phyloP scores from a whole-genome alignment of 2,113 vertebrate genomes.

The Sinosuthora webbiana region DNA sequence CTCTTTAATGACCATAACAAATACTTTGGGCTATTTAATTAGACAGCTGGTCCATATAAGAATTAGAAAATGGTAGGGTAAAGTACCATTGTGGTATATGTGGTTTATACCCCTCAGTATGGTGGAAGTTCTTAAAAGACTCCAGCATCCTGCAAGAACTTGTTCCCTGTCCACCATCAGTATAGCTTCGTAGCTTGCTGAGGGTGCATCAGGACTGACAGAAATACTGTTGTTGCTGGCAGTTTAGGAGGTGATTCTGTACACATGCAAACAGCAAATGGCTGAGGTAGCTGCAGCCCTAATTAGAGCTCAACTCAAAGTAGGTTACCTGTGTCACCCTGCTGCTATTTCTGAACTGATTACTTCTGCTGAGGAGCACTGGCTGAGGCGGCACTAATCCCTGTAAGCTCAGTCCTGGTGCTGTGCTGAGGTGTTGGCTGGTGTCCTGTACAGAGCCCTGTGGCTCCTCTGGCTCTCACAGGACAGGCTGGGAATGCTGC shows the following conservation, averaged over 20 bases:
- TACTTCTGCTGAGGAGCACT: not conserved
- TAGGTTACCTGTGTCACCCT: not conserved
- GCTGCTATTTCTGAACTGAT: not conserved
- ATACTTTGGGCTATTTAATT: not conserved
- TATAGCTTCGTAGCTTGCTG: not conserved
- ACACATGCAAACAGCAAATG: not conserved
- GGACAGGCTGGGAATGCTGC: not conserved
- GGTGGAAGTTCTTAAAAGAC: not conserved
- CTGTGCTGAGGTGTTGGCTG: not conserved
- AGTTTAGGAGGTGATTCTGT: not conserved
- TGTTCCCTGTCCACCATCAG: not conserved
- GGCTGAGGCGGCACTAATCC: not conserved
- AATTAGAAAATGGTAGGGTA: not conserved
- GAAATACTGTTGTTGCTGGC: not conserved
- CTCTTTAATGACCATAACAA: not conserved
- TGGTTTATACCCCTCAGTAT: not conserved
- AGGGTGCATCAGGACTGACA: not conserved
- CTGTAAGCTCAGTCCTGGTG: accelerated
- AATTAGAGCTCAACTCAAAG: not conserved
- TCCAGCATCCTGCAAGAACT: not conserved
- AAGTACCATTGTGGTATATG: accelerated
- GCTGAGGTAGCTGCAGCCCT: not conserved
- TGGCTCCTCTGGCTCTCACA: not conserved
- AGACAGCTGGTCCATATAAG: not conserved
- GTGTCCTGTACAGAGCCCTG: not conserved